Evolutionary conservation across 2,113 vertebrate species (phyloP).

Genomic region (Sigmodon hispidus): DNA sequence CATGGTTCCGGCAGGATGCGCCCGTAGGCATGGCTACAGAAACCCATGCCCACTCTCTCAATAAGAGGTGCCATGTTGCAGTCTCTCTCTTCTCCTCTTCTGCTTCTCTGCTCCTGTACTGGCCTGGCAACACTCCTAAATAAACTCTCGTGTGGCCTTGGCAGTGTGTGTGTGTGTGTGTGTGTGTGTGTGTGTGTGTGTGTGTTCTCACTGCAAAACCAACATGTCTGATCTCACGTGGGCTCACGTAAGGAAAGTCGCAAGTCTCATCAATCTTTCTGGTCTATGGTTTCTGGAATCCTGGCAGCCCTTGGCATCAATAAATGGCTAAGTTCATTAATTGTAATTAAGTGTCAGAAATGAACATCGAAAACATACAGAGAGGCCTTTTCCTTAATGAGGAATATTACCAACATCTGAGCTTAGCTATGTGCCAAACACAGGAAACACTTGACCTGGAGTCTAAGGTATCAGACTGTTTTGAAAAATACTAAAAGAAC

Average conservation of each 20-base stretch:
- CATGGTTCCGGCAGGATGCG: no score
- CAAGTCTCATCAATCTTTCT: slow-evolving; percentile 81
- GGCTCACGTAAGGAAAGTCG: slow-evolving; percentile 77
- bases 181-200: no score
- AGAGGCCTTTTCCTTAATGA: slow-evolving; percentile 80
- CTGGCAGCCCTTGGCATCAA: slow-evolving; percentile 79
- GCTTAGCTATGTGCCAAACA: slow-evolving; percentile 80
- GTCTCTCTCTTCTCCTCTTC: no score
- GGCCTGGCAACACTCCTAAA: no score
- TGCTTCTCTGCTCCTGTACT: no score
- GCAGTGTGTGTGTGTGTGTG: no score
- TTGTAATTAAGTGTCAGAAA: slow-evolving; percentile 85
- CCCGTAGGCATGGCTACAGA: no score
- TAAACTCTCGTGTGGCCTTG: no score
- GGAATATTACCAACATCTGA: slow-evolving; percentile 80
- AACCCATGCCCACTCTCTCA: no score
- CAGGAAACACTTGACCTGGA: slow-evolving; percentile 64
- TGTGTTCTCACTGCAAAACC: no score
- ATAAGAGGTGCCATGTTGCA: no score
- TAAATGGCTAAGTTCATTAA: slow-evolving; percentile 85
- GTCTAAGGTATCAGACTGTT: background rate
- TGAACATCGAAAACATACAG: slow-evolving; percentile 83
- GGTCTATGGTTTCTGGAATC: slow-evolving; percentile 77
- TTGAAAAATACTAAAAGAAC: slow-evolving; percentile 24
- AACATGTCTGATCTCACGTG: slow-evolving; percentile 83